A percentile compares a stretch with the other conserved stretches of the same genome.
Evolutionary conservation across 2,888 invertebrate genomes (phyloP).

Genomic region (Drosophila borborema): DNA sequence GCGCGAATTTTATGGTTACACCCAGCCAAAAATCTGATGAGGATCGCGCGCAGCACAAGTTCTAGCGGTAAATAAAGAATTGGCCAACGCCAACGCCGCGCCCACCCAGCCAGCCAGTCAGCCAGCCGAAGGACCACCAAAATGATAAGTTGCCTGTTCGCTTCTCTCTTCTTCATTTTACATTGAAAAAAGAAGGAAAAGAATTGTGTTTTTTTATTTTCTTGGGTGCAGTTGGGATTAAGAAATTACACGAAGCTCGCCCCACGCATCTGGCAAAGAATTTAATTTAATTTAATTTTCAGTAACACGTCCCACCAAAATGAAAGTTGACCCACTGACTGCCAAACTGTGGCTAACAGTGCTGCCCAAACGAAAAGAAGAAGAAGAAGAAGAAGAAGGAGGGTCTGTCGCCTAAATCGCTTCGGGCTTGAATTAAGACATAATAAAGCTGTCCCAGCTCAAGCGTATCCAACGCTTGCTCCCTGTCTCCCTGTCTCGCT

Average conservation of each 20-base stretch:
- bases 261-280: slow-evolving; percentile 81
- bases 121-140: slow-evolving; percentile 61
- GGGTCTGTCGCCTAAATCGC: slow-evolving; percentile 68
- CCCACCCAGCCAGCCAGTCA: slow-evolving; percentile 56
- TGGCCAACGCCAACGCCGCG: slow-evolving; percentile 63
- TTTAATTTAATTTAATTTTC: slow-evolving; percentile 71
- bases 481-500: background rate
- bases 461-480: slow-evolving; percentile 19
- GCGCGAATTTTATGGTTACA: slow-evolving; percentile 83
- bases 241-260: slow-evolving; percentile 69
- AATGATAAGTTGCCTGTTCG: slow-evolving; percentile 55
- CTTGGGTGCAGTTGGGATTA: slow-evolving; percentile 64
- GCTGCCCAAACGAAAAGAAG: slow-evolving; percentile 5
- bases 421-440: slow-evolving; percentile 77
- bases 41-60: slow-evolving; percentile 57
- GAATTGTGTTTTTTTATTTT: background rate
- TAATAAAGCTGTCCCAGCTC: slow-evolving; percentile 76
- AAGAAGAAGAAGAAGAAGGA: background rate
- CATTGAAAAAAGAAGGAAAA: background rate
- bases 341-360: slow-evolving; percentile 17
- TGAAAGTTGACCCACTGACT: slow-evolving; percentile 76
- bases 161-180: slow-evolving; percentile 9
- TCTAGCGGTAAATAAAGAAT: slow-evolving; percentile 77
- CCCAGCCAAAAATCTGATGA: slow-evolving; percentile 69
- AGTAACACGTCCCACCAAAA: slow-evolving; percentile 39